phyloP scores from a whole-genome alignment of 2,113 vertebrate genomes.

The Albula goreensis region DNA sequence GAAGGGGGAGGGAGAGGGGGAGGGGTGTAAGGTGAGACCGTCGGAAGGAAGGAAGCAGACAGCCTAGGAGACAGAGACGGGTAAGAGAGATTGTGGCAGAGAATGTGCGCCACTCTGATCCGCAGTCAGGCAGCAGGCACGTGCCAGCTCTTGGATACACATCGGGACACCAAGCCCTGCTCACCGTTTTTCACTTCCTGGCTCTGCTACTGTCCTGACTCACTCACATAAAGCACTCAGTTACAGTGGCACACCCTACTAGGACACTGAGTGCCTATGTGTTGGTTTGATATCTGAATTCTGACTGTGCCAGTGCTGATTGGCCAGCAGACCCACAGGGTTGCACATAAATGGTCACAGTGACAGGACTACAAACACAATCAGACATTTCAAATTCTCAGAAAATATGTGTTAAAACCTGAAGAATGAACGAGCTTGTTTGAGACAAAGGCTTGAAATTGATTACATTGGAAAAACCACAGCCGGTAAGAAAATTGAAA shows the following conservation, averaged over 20 bases:
- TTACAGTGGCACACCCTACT: background rate
- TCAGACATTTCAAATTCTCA: background rate
- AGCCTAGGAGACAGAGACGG: background rate
- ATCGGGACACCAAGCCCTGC: background rate
- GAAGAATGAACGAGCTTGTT: too few relatives aligned
- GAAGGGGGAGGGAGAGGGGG: conserved; percentile 15
- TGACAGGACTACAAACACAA: background rate
- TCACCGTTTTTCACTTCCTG: background rate
- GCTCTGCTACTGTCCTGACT: too few relatives aligned
- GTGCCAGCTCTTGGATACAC: background rate
- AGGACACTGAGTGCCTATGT: background rate
- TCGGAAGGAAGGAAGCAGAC: conserved; percentile 26
- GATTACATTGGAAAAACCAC: too few relatives aligned
- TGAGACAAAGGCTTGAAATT: too few relatives aligned
- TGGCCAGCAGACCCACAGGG: background rate
- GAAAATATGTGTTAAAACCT: background rate
- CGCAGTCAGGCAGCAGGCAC: background rate
- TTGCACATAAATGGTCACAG: background rate
- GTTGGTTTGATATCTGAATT: background rate
- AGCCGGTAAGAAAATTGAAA: too few relatives aligned
- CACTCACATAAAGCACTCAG: too few relatives aligned
- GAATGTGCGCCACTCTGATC: background rate
- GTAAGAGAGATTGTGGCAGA: conserved; percentile 6
- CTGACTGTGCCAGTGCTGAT: background rate
- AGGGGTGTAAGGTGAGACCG: conserved; percentile 40